phyloP scores from a whole-genome alignment of 2,888 invertebrate genomes.

The Dysmachus trigonus region DNA sequence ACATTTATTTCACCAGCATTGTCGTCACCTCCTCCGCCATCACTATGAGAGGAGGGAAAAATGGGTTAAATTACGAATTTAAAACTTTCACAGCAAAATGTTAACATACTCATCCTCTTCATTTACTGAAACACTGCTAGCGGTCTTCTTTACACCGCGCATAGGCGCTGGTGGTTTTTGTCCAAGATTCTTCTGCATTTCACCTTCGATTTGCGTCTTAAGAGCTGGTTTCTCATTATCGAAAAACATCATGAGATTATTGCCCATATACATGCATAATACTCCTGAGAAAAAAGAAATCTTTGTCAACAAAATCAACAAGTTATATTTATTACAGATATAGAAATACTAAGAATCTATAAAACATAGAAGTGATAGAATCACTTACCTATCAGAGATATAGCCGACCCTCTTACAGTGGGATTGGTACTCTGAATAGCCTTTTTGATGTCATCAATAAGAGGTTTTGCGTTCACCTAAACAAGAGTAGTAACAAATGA shows the following conservation, averaged over 20 bases:
- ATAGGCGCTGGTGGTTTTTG: conserved; percentile 80
- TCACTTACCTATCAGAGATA: conserved; percentile 62
- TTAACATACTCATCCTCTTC: conserved; percentile 49
- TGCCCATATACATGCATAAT: conserved; percentile 84
- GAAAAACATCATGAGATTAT: conserved; percentile 75
- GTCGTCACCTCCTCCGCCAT: conserved; percentile 64
- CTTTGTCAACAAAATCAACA: conserved; percentile 58
- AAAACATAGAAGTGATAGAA: no score
- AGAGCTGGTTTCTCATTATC: conserved; percentile 88
- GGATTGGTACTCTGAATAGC: conserved; percentile 87
- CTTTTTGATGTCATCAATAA: conserved; percentile 83
- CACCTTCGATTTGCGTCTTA: conserved; percentile 83
- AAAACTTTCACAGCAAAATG: not conserved
- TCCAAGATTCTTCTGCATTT: conserved; percentile 83
- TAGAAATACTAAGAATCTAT: no score
- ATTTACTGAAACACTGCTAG: conserved; percentile 49
- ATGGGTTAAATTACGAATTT: not conserved
- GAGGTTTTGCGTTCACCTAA: conserved; percentile 75
- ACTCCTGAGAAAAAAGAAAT: conserved; percentile 67
- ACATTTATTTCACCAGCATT: conserved; percentile 66
- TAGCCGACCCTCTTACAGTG: conserved; percentile 79
- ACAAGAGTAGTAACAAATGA: conserved; percentile 9
- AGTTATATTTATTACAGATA: no score
- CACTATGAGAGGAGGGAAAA: conserved; percentile 33
- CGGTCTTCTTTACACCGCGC: conserved; percentile 66